Conservation (phyloP, 2,888 invertebrate species). For the Cyaniris semiargus region DNA sequence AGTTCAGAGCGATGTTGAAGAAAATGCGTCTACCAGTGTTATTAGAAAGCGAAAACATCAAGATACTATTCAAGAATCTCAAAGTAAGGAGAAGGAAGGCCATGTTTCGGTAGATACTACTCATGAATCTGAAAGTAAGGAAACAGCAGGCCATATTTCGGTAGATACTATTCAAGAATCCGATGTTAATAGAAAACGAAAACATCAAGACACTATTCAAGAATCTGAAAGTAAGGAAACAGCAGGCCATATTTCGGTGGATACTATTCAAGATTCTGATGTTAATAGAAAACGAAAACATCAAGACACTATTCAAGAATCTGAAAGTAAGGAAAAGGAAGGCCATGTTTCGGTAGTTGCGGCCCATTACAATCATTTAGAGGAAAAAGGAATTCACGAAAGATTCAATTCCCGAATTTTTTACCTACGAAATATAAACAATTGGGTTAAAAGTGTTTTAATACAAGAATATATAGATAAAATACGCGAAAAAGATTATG, state of each 20-base stretch:
- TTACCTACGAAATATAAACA: conserved; percentile 97
- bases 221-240: not conserved
- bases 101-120: conserved; percentile 68
- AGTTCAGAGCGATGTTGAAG: conserved; percentile 5
- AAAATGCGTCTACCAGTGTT: not conserved
- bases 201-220: conserved; percentile 58
- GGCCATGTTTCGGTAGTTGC: conserved; percentile 84
- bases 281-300: not conserved
- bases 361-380: conserved; percentile 94
- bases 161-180: conserved; percentile 61
- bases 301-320: conserved; percentile 32
- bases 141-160: conserved; percentile 47
- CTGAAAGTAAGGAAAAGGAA: conserved; percentile 23
- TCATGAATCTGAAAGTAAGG: not conserved
- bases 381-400: conserved; percentile 89
- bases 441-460: conserved; percentile 98
- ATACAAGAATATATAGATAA: conserved; percentile 90
- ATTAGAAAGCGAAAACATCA: not conserved
- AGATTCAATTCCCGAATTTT: conserved; percentile 94
- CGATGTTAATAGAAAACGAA: not conserved
- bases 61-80: conserved; percentile 34
- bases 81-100: conserved; percentile 16
- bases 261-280: too few relatives aligned
- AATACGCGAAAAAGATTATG: conserved; percentile 83
- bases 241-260: conserved; percentile 68